These are phyloP conservation scores for Drosophila ohnishii DNA, from an alignment of 1,140 invertebrate genomes.

Conservation along the genomic window DNA sequence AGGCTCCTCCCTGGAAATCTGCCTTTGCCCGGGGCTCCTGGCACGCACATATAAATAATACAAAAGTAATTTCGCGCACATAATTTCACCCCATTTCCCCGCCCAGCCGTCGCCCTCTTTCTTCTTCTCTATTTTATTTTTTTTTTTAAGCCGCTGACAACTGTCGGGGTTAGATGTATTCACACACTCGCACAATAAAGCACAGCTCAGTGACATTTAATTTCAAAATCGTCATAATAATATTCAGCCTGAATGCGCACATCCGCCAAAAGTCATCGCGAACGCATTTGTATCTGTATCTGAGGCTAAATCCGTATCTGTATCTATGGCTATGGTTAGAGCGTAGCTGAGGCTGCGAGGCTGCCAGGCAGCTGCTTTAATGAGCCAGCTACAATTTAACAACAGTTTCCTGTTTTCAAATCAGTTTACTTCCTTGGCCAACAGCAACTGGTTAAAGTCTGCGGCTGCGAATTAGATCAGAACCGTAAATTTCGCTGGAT, in stretches of 20 bases:
- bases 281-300: slow-evolving; percentile 39
- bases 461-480: slow-evolving; percentile 72
- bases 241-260: slow-evolving; percentile 68
- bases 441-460: slow-evolving; percentile 46
- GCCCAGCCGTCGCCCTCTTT: not conserved
- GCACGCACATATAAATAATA: slow-evolving; percentile 59
- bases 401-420: slow-evolving; percentile 80
- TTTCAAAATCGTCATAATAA: slow-evolving; percentile 76
- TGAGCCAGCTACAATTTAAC: slow-evolving; percentile 76
- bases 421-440: slow-evolving; percentile 80
- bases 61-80: slow-evolving; percentile 76
- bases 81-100: slow-evolving; percentile 37
- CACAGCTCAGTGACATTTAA: slow-evolving; percentile 63
- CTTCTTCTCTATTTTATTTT: not conserved
- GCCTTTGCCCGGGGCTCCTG: slow-evolving; percentile 49
- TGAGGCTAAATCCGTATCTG: not conserved
- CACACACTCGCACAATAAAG: slow-evolving; percentile 44
- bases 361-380: slow-evolving; percentile 63
- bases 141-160: slow-evolving; percentile 73
- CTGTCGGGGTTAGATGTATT: slow-evolving; percentile 56
- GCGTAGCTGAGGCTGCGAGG: slow-evolving; percentile 13
- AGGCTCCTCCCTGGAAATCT: slow-evolving; percentile 16
- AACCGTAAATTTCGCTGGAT: slow-evolving; percentile 74
- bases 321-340: not conserved
- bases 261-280: slow-evolving; percentile 59